Evolutionary conservation across 2,888 invertebrate genomes (phyloP), one percentile per base, ranked within the genome.

Genomic region (Endotricha flammealis): DNA sequence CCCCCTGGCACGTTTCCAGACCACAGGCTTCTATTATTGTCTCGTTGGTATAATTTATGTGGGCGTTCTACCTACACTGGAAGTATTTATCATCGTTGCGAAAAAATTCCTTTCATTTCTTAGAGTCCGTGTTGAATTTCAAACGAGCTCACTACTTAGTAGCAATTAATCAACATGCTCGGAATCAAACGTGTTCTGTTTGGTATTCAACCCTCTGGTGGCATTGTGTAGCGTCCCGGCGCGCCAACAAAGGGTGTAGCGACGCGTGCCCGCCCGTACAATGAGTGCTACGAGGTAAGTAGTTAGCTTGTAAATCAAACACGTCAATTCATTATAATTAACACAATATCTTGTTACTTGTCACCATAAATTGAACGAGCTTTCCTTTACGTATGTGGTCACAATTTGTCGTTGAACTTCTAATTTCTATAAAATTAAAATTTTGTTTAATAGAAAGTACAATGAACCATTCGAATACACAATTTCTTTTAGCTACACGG

Each of bases 291-390:
- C 50, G 47, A 47, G 42, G 51, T 45, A 50, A 42, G 41, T 45
- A 46, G 41, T 50, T 38, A 44, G 44, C 48, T 56, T 46, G 51
- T 61, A 57, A 62, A 60, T 64, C 62, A 60, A 48, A 53, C 54
- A 53, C 42, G 53, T 48, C 48, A 50, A 44, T 50, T 45, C 41
- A 41, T n/a, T 50, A 54, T 55, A 51, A 58, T 46, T 49, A 48
- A 37, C 23, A 32, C 42, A 30, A 40, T 42, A 24, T 47, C 27
- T 44, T 44, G 27, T 27, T 27, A 11, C 41, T 45, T 33, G 29
- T 42, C 33, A 41, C 42, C 40, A 36, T 36, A 35, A 39, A 42
- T 32, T 38, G 34, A 33, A 31, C 35, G 35, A 37, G 33, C 25
- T 36, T 45, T 40, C 36, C 40, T 39, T 20, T 20, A 2, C 8